phyloP scores from a whole-genome alignment of 1,140 invertebrate species.

The Drosophila lowei region DNA sequence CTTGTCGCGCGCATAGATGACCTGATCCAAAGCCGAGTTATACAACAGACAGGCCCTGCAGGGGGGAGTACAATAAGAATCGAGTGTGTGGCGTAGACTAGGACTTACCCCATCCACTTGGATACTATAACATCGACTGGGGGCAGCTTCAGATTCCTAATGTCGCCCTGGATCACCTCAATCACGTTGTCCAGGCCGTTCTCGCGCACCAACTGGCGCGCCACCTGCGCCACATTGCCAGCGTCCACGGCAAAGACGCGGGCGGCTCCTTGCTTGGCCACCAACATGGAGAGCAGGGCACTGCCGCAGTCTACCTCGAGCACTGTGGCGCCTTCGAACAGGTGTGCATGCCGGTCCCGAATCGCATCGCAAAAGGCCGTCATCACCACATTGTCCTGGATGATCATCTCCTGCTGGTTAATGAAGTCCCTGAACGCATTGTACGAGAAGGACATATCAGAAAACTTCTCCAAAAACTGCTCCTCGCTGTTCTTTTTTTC shows the following conservation, averaged over 20 bases:
- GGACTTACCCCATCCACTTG: slow-evolving; percentile 54
- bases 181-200: slow-evolving; percentile 31
- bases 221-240: slow-evolving; percentile 21
- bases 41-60: slow-evolving; percentile 44
- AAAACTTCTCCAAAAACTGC: too few relatives aligned
- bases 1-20: slow-evolving; percentile 39
- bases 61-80: neutral
- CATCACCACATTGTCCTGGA: slow-evolving; percentile 29
- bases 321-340: slow-evolving; percentile 30
- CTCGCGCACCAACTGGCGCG: slow-evolving; percentile 23
- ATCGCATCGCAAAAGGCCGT: slow-evolving; percentile 31
- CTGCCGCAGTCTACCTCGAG: slow-evolving; percentile 46
- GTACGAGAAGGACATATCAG: too few relatives aligned
- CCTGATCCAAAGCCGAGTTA: slow-evolving; percentile 24
- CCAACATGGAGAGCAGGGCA: slow-evolving; percentile 30
- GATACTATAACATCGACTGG: slow-evolving; percentile 37
- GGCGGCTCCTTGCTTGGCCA: slow-evolving; percentile 23
- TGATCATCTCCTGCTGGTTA: slow-evolving; percentile 8
- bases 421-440: slow-evolving; percentile 15
- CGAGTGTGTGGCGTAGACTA: too few relatives aligned
- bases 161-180: slow-evolving; percentile 27
- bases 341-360: slow-evolving; percentile 5
- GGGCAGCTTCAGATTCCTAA: slow-evolving; percentile 29
- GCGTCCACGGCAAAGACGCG: slow-evolving; percentile 32
- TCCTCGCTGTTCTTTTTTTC: too few relatives aligned